Base-by-base conservation (phyloP, 2,797 vertebrate species). In the Oophaga sylvatica region DNA sequence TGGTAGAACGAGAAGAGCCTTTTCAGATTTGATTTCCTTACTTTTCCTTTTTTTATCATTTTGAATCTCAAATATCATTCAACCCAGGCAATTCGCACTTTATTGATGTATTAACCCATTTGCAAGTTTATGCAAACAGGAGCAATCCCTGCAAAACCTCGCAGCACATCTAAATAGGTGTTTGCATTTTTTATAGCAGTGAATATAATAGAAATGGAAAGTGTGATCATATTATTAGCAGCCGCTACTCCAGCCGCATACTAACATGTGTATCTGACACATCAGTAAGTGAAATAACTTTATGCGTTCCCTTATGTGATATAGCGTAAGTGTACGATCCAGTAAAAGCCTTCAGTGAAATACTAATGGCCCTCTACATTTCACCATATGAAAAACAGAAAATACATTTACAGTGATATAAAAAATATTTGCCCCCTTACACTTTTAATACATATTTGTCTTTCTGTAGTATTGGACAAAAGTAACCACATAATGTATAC, bases 121-220 rank as follows among this genome's bases (percentile, higher is more conserved):
- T 26, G 48, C 13, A 56, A 26, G 22, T 7, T n/a, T 77, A 48
- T 77, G 75, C 75, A 56, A 77, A 77, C 75, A 56, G 41, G 48
- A 77, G 75, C 48, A 77, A 77, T 77, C 48, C n/a, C 22, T 56
- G 48, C 13, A 56, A 26, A 77, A 77, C 48, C 48, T 77, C 12
- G 22, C 83, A 41, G 29, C 75, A 53, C 73, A 77, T 77, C 12
- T 53, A 77, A 77, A 17, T 75, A 77, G 48, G 45, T 77, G 75
- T 56, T 56, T 77, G n/a, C n/a, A 3, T 45, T 45, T 73, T 48
- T 48, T 48, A 56, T 48, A 77, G 19, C 45, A 26, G 11, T 77
- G 45, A 77, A 53, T 77, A 56, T 57, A 62, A 73, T 83, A 17
- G 71, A 84, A 60, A n/a, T 75, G 70, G 53, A 56, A 77, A 53